Percentiles rank a stretch among this genome's conserved stretches.
Conservation (phyloP, 2,797 vertebrate genomes). For the Rhadinocentrus ornatus region DNA sequence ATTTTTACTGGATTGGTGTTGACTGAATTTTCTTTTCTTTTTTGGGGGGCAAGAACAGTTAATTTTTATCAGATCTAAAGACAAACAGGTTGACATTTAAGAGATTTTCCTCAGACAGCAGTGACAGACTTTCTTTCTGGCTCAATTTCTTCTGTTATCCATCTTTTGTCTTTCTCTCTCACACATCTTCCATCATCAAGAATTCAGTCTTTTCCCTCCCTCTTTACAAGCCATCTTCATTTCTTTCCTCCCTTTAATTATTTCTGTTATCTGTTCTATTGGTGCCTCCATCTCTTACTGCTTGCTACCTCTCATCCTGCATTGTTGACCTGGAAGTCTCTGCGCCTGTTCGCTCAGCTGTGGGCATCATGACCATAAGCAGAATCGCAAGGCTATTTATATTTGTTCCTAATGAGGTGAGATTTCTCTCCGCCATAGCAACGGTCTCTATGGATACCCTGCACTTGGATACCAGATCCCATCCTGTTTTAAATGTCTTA, state of each 20-base stretch:
- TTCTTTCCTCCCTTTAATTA: conserved; percentile 42
- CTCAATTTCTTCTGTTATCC: conserved; percentile 29
- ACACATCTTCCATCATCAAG: conserved; percentile 27
- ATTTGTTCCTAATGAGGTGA: conserved; percentile 84
- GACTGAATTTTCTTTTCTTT: not conserved
- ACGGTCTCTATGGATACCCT: conserved; percentile 85
- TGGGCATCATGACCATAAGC: conserved; percentile 75
- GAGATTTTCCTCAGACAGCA: conserved; percentile 22
- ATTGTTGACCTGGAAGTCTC: conserved; percentile 67
- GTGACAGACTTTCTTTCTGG: conserved; percentile 43
- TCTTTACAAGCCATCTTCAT: conserved; percentile 21
- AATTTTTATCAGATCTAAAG: conserved; percentile 15
- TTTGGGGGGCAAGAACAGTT: not conserved
- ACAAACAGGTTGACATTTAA: conserved; percentile 47
- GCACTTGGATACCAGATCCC: conserved; percentile 80
- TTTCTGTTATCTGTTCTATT: conserved; percentile 40
- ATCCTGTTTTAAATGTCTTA: conserved; percentile 79
- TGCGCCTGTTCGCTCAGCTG: conserved; percentile 64
- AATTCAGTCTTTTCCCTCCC: conserved; percentile 33
- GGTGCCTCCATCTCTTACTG: conserved; percentile 35
- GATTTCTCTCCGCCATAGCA: conserved; percentile 81
- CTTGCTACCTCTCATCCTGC: conserved; percentile 41
- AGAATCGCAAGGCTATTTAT: conserved; percentile 80
- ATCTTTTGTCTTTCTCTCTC: conserved; percentile 25
- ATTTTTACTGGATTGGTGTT: not conserved